Evolutionary conservation across 2,797 vertebrate species (phyloP), one percentile per base, ranked within the genome.

Genomic region (Chromobotia macracanthus): DNA sequence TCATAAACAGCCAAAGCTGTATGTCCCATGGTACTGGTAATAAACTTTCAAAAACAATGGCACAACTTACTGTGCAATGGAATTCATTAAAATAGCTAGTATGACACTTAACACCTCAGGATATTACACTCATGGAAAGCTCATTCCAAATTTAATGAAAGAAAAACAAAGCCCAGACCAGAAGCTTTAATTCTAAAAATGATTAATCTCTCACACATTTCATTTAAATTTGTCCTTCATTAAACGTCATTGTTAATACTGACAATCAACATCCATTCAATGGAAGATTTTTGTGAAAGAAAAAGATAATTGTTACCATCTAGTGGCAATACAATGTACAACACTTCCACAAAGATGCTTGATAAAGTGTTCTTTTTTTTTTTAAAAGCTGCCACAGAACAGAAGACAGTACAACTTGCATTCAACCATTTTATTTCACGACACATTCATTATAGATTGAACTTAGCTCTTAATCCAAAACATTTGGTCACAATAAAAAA

Each of bases 221-320:
- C 44, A 41, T 63, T 66, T 44, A 74, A 68, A 25, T 15, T 60
- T 2, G 12, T 35, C 16, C 19, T 56, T 72, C 28, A 77, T 28
- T 72, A 35, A 38, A 35, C 67, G 35, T 3, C 7, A 48, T 48
- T 69, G 60, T 67, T 63, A 71, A 61, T 41, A 31, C 28, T 69
- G 50, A 63, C 77, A 76, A 76, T 28, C 55, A 8, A 19, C 50
- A 15, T 46, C 10, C 3, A 0, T 16, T 53, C 6, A 61, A 21
- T 23, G n/a, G 46, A 21, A 13, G 18, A 72, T 55, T 76, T 19
- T 5, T 21, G 58, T 53, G 11, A 64, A 74, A 51, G 86, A 77
- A 84, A 80, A 91, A 82, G 87, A 77, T 84, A 86, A 89, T 90
- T 92, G 89, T 92, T 92, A 91, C 92, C 93, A 93, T 91, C 93